Evolutionary conservation across 2,888 invertebrate genomes (phyloP), one percentile per base, ranked within the genome.

Genomic region (Ophion slaviceki): DNA sequence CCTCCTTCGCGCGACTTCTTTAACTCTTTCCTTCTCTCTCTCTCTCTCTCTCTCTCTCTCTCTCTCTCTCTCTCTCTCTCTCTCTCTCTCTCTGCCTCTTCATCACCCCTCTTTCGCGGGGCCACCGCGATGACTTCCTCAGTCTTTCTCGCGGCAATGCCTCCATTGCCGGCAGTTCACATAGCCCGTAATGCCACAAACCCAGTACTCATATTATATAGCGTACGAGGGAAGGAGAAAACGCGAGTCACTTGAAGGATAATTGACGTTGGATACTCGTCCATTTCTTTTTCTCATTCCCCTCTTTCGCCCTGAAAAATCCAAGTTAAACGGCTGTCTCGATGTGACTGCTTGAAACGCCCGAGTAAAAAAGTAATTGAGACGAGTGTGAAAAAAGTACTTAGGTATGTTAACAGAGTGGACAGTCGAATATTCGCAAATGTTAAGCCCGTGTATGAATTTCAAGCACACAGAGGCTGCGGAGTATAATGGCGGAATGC

Each of bases 121-220:
- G 68, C 86, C 82, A 82, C 84, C 79, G 61, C 82, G 84, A 85
- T 82, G 84, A 84, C 80, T 86, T 80, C 82, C 81, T 80, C 70
- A 66, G 79, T 80, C 72, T 66, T 67, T 76, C 70, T 74, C 71
- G 32, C 61, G 71, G 45, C 79, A 36, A 61, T 82, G 11, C 71
- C 85, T 66, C 76, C 76, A 80, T 82, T 77, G 62, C 82, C 77
- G 45, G 76, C 82, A 64, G 36, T 68, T 80, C 80, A 68, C 80
- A 57, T 86, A 67, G 79, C 62, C 66, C 53, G 66, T 70, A 61
- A 80, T 76, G 71, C 72, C 76, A 75, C 57, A 45, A 53, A 53
- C 53, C 17, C 68, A 59, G 66, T 64, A 62, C 67, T 68, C n/a
- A 24, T 71, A 64, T 84, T 57, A 75, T 28, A 72, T 0, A 24